Base-by-base conservation (phyloP, 92 coral and sea anemone genomes). In the Umimayanthus kanabou region DNA sequence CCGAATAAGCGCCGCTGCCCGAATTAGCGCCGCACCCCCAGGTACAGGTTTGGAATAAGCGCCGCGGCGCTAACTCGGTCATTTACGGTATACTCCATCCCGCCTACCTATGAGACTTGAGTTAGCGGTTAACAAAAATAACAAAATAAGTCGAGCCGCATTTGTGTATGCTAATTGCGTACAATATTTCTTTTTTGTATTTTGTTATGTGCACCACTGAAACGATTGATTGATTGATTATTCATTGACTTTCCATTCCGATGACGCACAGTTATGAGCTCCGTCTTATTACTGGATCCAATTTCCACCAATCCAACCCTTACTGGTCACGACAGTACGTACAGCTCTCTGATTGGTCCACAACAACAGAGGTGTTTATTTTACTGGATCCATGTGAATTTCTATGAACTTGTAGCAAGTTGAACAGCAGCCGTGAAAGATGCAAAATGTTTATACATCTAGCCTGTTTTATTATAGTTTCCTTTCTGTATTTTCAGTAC, bases 341-440 rank as follows among this genome's bases (percentile, higher is more conserved):
- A 83, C 39, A 33, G 45, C 16, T 53, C n/a, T 83, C 65, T 70
- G 87, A 83, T 83, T 83, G 87, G 87, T 70, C 43, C 65, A 73
- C 53, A 25, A 8, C 5, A 5, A 20, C 47, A 3, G 69, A 39
- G 15, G 61, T 25, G 64, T 45, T 67, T 67, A 55, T 82, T 10
- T 45, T 40, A 33, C 37, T 33, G 37, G 37, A 33, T 33, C 37
- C 37, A 33, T 43, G 64, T 67, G 86, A 57, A 23, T 30, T 2
- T 61, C n/a, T 22, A 42, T 57, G 25, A 80, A 39, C 42, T 69
- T 22, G 33, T 14, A 39, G 40, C 6, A 70, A 50, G 45, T 61
- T 4, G 72, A 80, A 29, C 29, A 69, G 53, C 22, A 55, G 22
- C 5, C 15, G 78, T 28, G 78, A 83, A 83, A 83, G 67, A 83